Conservation (phyloP, 2,888 invertebrate genomes). For the Leptopilina syphax region DNA sequence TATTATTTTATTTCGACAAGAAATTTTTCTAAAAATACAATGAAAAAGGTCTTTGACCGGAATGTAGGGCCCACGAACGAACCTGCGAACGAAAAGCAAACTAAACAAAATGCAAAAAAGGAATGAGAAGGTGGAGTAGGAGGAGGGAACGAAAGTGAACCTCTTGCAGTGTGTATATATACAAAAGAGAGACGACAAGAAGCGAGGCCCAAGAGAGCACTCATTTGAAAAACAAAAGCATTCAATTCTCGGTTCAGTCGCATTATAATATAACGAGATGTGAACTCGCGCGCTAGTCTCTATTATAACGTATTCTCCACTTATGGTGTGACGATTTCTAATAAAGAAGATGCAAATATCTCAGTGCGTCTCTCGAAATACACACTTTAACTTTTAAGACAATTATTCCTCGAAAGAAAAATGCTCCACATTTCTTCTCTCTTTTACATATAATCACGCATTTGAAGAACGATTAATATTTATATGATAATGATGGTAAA, state of each 20-base stretch:
- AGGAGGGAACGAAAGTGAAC: conserved; percentile 53
- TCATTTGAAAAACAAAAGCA: conserved; percentile 74
- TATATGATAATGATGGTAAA: conserved; percentile 60
- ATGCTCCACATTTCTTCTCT: conserved; percentile 46
- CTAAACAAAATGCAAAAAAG: conserved; percentile 38
- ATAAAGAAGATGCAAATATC: conserved; percentile 43
- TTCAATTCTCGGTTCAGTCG: conserved; percentile 53
- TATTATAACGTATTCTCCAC: conserved; percentile 4
- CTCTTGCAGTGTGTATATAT: background rate
- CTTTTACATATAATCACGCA: conserved; percentile 69
- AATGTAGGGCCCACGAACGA: conserved; percentile 57
- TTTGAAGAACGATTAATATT: conserved; percentile 66
- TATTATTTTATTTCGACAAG: background rate
- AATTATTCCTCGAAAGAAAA: conserved; percentile 47
- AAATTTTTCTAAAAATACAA: background rate
- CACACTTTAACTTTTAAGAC: conserved; percentile 14
- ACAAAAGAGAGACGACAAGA: conserved; percentile 48
- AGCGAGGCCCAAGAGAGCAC: conserved; percentile 47
- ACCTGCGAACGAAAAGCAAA: conserved; percentile 45
- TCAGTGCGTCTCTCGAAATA: conserved; percentile 27
- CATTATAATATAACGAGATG: conserved; percentile 49
- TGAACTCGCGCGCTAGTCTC: background rate
- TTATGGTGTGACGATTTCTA: background rate
- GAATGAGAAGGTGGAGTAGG: background rate
- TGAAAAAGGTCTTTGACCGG: conserved; percentile 45